These are phyloP conservation scores for Stomatorhinus ivindoensis DNA, from an alignment of 2,113 vertebrate species.

Conservation along the genomic window DNA sequence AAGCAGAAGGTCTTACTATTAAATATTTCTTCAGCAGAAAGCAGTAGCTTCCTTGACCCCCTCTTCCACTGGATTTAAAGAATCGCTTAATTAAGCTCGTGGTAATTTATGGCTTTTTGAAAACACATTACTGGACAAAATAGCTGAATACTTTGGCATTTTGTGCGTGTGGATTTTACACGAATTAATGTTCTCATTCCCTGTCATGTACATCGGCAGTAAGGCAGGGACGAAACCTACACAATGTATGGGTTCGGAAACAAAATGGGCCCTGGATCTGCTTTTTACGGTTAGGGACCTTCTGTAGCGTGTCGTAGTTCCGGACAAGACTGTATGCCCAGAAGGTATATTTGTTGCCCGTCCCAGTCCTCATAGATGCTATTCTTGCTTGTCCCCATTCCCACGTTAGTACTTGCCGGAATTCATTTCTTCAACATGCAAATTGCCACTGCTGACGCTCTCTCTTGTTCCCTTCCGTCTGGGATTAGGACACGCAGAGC, in stretches of 20 bases:
- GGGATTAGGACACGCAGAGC: background rate
- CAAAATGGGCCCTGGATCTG: background rate
- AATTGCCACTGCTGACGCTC: slow-evolving; percentile 34
- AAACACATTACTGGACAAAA: background rate
- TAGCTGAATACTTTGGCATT: background rate
- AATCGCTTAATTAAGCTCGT: background rate
- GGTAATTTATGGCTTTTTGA: background rate
- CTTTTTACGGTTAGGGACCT: background rate
- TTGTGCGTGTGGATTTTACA: background rate
- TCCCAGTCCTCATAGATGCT: background rate
- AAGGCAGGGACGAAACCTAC: background rate
- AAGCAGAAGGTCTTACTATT: background rate
- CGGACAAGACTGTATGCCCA: background rate
- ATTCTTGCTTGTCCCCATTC: background rate
- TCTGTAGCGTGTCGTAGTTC: background rate
- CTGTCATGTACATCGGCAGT: background rate
- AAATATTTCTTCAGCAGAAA: background rate
- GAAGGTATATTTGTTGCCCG: background rate
- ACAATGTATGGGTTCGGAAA: background rate
- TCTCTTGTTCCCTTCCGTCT: background rate
- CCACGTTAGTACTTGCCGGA: slow-evolving; percentile 33
- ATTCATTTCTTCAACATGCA: slow-evolving; percentile 38
- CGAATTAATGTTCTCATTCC: background rate
- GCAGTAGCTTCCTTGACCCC: background rate
- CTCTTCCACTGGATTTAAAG: background rate